Base-by-base conservation (phyloP, 2,113 vertebrate genomes). In the Sciurus niger region DNA sequence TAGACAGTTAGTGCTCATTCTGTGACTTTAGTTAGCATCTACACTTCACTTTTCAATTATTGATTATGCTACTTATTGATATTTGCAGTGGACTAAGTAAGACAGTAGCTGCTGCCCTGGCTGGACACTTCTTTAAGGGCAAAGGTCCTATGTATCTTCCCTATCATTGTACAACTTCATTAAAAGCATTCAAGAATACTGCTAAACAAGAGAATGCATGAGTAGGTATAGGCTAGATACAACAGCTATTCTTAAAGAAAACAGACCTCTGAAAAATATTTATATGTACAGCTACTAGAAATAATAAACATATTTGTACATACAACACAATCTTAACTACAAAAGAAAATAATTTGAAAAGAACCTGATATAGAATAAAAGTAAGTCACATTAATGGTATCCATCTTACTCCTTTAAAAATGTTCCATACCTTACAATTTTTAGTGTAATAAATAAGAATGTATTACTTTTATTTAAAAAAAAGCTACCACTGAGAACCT, bases 351-450 rank as follows among this genome's bases (percentile, higher is more conserved):
- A 32, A 63, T 7, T 7, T n/a, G 6, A 82, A 60, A 63, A 65
- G 51, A 86, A 28, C 0, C 8, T 46, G 17, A 88, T 18, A 43
- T 0, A 48, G n/a, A 73, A 85, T 82, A 0, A 70, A 92, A 78
- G 7, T 76, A 65, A 46, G 0, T 6, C 12, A 90, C 13, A 70
- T 51, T 77, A 67, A 78, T 73, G 13, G 1, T 14, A 51, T 43
- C 67, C 93, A 70, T 60, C 2, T 53, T 28, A 10, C 6, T 83
- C 3, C 16, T 70, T 88, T 84, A 72, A 83, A 90, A 95, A 67
- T 73, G 30, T 46, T 82, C 28, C 65, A 8, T 79, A 90, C 2
- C 63, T 93, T 86, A 67, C 30, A 46, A 60, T 84, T 84, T 96
- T 43, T 34, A 0, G 11, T 53, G 1, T 73, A 84, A 84, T 55